These are phyloP conservation scores for Myrmecobius fasciatus DNA, from an alignment of 2,113 vertebrate species.

Conservation along the genomic window DNA sequence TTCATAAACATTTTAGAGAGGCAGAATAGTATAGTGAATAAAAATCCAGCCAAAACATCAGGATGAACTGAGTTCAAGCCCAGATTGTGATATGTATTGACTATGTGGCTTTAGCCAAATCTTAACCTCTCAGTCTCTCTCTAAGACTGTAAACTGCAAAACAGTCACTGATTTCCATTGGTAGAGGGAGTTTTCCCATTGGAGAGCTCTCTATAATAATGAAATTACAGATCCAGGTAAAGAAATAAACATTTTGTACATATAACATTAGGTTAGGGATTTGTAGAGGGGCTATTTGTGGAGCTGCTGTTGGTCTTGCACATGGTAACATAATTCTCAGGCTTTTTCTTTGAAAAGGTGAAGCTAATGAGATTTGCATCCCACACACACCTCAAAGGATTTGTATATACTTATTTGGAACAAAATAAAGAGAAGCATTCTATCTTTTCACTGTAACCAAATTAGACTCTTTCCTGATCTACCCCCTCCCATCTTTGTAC, in stretches of 20 bases:
- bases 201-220: background rate
- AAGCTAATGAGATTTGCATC: conserved; percentile 4
- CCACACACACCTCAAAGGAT: conserved; percentile 3
- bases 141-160: background rate
- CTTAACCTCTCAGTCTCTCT: background rate
- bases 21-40: background rate
- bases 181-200: background rate
- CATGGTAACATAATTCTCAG: background rate
- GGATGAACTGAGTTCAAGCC: background rate
- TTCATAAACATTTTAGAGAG: conserved; percentile 18
- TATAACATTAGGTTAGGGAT: background rate
- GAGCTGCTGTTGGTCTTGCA: conserved; percentile 2
- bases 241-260: background rate
- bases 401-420: conserved; percentile 12
- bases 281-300: background rate
- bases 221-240: background rate
- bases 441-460: conserved; percentile 19
- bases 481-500: background rate
- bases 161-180: background rate
- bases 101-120: background rate
- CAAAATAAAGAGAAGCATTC: conserved; percentile 32
- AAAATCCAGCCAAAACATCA: background rate
- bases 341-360: conserved; percentile 11
- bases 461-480: background rate
- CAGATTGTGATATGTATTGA: background rate